phyloP scores from a whole-genome alignment of 1,140 invertebrate genomes.

The Musca vetustissima region DNA sequence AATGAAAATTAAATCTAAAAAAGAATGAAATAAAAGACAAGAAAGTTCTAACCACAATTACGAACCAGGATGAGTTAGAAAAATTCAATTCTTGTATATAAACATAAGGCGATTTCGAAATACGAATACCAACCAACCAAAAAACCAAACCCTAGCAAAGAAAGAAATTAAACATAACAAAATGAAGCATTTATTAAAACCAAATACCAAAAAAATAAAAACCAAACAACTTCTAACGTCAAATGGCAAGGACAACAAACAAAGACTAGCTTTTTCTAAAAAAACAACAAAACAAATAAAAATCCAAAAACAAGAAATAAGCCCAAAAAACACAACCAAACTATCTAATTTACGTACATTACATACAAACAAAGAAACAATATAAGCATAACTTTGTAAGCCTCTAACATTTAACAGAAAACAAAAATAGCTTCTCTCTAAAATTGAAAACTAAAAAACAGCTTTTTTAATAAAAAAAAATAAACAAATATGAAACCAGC shows the following conservation, averaged over 20 bases:
- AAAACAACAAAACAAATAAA: neutral
- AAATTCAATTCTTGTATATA: conserved; percentile 25
- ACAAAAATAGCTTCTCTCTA: no score
- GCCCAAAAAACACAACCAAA: neutral
- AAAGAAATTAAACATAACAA: conserved; percentile 26
- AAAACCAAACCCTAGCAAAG: neutral
- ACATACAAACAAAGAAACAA: neutral
- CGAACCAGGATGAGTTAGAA: no score
- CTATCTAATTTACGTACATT: no score
- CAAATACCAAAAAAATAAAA: conserved; percentile 6
- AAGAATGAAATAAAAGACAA: conserved; percentile 21
- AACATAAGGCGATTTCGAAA: conserved; percentile 28
- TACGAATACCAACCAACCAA: conserved; percentile 25
- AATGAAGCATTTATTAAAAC: conserved; percentile 21
- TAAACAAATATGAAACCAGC: no score
- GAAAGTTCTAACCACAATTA: no score
- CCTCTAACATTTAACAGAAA: neutral
- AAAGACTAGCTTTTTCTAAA: conserved; percentile 18
- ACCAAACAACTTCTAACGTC: neutral
- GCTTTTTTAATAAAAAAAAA: no score
- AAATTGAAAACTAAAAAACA: no score
- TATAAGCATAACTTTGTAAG: neutral
- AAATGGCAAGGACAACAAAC: conserved; percentile 2
- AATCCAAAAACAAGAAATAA: neutral
- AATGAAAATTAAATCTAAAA: conserved; percentile 23